A percentile compares a stretch with the other conserved stretches of the same genome.
Conservation (phyloP, 2,888 invertebrate genomes). For the Ceraclea dissimilis region DNA sequence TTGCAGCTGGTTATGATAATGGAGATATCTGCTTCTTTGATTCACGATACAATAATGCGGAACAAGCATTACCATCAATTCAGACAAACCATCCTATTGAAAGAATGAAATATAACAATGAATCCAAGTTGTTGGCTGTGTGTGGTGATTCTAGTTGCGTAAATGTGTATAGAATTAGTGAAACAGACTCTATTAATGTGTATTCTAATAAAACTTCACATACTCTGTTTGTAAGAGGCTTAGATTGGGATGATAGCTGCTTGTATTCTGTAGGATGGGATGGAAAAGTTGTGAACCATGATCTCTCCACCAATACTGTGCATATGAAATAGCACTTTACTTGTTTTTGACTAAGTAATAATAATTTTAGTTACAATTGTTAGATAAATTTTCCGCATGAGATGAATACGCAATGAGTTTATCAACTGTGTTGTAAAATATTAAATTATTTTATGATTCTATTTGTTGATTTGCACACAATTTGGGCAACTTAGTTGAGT, state of each 20-base stretch:
- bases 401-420: no score
- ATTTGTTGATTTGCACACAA: no score
- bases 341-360: no score
- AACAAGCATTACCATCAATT: not conserved
- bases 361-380: no score
- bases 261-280: slow-evolving; percentile 55
- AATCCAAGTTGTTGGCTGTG: slow-evolving; percentile 19
- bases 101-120: slow-evolving; percentile 29
- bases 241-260: slow-evolving; percentile 43
- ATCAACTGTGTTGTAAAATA: no score
- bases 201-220: slow-evolving; percentile 33
- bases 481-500: no score
- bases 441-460: no score
- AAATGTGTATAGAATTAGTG: slow-evolving; percentile 12
- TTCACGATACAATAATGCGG: slow-evolving; percentile 28
- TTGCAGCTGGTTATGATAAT: slow-evolving; percentile 43
- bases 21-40: slow-evolving; percentile 37
- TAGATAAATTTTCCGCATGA: no score
- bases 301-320: not conserved
- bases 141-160: slow-evolving; percentile 21
- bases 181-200: slow-evolving; percentile 8
- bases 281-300: slow-evolving; percentile 40
- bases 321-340: not conserved
- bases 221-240: slow-evolving; percentile 45
- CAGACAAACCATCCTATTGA: slow-evolving; percentile 33